Base-by-base conservation (phyloP, 1,140 invertebrate genomes). In the Hyles vespertilio region DNA sequence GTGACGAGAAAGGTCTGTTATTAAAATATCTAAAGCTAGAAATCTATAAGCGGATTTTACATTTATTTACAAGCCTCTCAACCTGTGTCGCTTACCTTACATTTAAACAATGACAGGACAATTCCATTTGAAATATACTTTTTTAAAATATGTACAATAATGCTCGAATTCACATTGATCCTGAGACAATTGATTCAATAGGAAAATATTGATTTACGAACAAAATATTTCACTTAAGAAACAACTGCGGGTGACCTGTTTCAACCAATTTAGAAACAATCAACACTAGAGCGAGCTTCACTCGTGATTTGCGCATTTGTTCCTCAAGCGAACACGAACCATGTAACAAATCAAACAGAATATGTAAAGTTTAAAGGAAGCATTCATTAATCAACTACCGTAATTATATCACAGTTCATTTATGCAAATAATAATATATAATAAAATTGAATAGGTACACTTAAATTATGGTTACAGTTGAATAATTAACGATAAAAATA, bases 351-450 rank as follows among this genome's bases (percentile, higher is more conserved):
- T 44, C 11, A 55, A 46, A 55, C 44, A 11, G n/a, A 48, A 56
- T 60, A 58, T 65, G 47, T 56, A 48, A 80, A 68, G 74, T 76
- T 76, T 79, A 75, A 79, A 80, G 73, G 79, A 86, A 80, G 76
- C 70, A 77, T 81, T 81, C 84, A 81, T 84, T 79, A 87, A 87
- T 67, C 76, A 82, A 84, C 82, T 87, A 87, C 73, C 73, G 76
- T 79, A 77, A 72, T 85, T 74, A 88, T 88, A 88, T 88, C 85
- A 88, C 85, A 88, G 85, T 86, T 88, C 81, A 86, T 86, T 88
- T 88, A 88, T 86, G 85, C 83, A 88, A 88, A 83, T 67, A 86
- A 85, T 72, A 68, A 69, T 67, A 51, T 55, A 58, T 62, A 48
- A 63, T 49, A 51, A 45, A 59, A 34, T 58, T 32, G 44, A 59